phyloP scores from a whole-genome alignment of 2,797 vertebrate species.

The Danio kyathit region DNA sequence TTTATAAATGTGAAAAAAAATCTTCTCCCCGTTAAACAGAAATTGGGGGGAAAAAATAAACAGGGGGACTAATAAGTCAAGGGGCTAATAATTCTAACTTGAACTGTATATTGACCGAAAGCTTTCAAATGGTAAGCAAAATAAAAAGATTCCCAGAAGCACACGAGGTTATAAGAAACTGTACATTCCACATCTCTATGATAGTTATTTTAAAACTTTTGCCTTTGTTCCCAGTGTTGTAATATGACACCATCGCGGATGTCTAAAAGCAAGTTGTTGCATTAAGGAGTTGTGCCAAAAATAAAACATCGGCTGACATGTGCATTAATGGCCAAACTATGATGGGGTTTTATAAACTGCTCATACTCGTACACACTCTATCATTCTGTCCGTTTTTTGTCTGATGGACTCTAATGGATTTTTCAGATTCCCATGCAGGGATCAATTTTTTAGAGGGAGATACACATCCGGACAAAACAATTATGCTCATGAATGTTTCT shows the following conservation, averaged over 20 bases:
- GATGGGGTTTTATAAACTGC: conserved; percentile 53
- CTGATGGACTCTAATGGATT: conserved; percentile 67
- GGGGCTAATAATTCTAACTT: too few relatives aligned
- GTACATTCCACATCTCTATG: conserved; percentile 56
- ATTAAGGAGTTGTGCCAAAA: conserved; percentile 38
- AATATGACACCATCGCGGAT: conserved; percentile 15
- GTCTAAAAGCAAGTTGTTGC: conserved; percentile 44
- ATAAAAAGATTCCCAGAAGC: conserved; percentile 47
- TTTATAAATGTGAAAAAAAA: too few relatives aligned
- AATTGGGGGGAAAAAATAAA: too few relatives aligned
- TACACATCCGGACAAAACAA: conserved; percentile 61
- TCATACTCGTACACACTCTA: conserved; percentile 66
- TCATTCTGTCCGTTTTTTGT: conserved; percentile 71
- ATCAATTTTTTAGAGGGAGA: conserved; percentile 70
- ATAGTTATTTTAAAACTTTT: conserved; percentile 48
- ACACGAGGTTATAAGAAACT: not conserved
- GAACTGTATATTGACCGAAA: too few relatives aligned
- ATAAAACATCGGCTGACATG: conserved; percentile 44
- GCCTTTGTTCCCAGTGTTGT: conserved; percentile 64
- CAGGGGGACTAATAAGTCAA: too few relatives aligned
- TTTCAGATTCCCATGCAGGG: conserved; percentile 70
- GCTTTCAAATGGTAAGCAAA: not conserved
- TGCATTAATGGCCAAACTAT: conserved; percentile 47
- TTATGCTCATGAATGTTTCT: conserved; percentile 49
- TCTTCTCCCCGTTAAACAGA: too few relatives aligned